A percentile compares a stretch with the other conserved stretches of the same genome.
Conservation (phyloP, 2,113 vertebrate species). For the Rissa tridactyla region DNA sequence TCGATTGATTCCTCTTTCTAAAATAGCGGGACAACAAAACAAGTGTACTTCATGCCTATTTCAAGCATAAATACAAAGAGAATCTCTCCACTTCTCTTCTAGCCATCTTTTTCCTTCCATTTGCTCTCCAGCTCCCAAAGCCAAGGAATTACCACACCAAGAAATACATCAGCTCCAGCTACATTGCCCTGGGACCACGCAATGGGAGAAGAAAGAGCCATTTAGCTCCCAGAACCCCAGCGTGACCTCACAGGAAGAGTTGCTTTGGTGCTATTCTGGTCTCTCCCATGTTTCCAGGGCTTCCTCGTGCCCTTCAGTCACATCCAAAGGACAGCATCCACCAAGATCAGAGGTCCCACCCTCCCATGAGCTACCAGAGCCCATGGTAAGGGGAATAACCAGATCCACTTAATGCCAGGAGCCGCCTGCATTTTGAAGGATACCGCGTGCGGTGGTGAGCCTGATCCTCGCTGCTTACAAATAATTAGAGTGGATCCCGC, state of each 20-base stretch:
- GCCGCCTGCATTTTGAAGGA: background rate
- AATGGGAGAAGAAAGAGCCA: background rate
- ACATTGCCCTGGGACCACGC: fast-evolving
- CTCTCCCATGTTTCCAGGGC: background rate
- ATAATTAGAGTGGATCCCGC: background rate
- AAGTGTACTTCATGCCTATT: background rate
- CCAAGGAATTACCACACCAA: background rate
- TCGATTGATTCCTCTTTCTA: background rate
- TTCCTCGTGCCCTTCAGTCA: background rate
- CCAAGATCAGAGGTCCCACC: background rate
- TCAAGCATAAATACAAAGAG: background rate
- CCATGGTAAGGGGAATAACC: background rate
- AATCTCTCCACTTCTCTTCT: background rate
- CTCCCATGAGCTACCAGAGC: no score
- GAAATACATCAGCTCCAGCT: background rate
- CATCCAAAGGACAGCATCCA: background rate
- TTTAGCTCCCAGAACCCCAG: background rate
- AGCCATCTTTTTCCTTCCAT: background rate
- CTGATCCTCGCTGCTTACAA: background rate
- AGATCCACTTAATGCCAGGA: background rate
- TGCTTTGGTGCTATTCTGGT: background rate
- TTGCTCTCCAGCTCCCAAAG: background rate
- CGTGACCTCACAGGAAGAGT: fast-evolving
- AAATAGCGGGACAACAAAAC: background rate
- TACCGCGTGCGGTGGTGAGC: background rate